Base-by-base conservation (phyloP, 2,888 invertebrate genomes). In the Physocephala rufipes region DNA sequence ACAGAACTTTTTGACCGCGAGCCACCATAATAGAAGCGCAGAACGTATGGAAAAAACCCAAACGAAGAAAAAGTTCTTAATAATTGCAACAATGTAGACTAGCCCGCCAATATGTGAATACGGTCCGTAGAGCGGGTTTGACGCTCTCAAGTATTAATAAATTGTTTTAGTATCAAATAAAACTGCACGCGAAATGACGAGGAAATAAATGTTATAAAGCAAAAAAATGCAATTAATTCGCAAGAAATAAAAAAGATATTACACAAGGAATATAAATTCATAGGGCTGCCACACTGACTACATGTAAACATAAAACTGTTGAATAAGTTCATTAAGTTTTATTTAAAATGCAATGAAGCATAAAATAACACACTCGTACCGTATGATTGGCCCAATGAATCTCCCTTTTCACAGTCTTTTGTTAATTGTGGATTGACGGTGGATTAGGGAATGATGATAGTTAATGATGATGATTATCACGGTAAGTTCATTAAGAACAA, bases 311-410 rank as follows among this genome's bases (percentile, higher is more conserved):
- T 26, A 53, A 26, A 68, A 51, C 30, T 24, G 51, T 62, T 62
- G 68, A 68, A 68, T 59, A n/a, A 47, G 62, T 62, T 68, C 68
- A 68, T 68, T 68, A 68, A 68, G 61, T 68, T 67, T 61, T 68
- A 68, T 68, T 68, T 68, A 68, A 68, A 68, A 68, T 51, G 49
- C 68, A 68, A 68, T 62, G 61, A 68, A 68, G 67, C 67, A n/a
- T 12, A 26, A 59, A 67, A 16, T 47, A 63, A 43, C 63, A 28
- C 62, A 62, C 47, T 45, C 45, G 21, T 43, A 58, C 67, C 36
- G 13, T 9, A 3, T 24, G 36, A 21, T 16, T 43, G 24, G 4
- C 45, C 21, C n/a, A n/a, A 36, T n/a, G n/a, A n/a, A 53, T 5
- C 21, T 30, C 16, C 13, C 9, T 16, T 19, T 19, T 3, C 49